Evolutionary conservation across 2,888 invertebrate species (phyloP).

Genomic region (Drosophila mulleri): DNA sequence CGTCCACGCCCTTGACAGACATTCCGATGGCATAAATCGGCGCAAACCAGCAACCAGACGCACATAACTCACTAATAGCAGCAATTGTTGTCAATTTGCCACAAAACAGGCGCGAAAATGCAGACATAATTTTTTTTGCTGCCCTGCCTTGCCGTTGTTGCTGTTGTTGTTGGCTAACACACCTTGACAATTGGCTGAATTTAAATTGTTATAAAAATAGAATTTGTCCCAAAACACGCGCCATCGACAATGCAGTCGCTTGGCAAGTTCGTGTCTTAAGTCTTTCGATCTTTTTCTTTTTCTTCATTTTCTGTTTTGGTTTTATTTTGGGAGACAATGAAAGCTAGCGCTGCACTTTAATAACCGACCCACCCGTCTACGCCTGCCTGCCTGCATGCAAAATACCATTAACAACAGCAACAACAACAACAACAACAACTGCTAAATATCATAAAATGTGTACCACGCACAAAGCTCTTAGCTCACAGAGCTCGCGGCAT

Average conservation of each 20-base stretch:
- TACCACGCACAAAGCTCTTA: slow-evolving; percentile 62
- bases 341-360: slow-evolving; percentile 70
- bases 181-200: slow-evolving; percentile 78
- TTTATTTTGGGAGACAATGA: slow-evolving; percentile 69
- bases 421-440: slow-evolving; percentile 52
- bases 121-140: slow-evolving; percentile 60
- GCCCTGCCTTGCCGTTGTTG: slow-evolving; percentile 40
- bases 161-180: slow-evolving; percentile 56
- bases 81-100: slow-evolving; percentile 81
- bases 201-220: slow-evolving; percentile 80
- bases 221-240: slow-evolving; percentile 81
- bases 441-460: slow-evolving; percentile 61
- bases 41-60: slow-evolving; percentile 35
- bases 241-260: slow-evolving; percentile 54
- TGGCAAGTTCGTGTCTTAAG: slow-evolving; percentile 77
- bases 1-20: slow-evolving; percentile 77
- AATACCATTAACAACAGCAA: slow-evolving; percentile 63
- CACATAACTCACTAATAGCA: slow-evolving; percentile 69
- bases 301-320: slow-evolving; percentile 17
- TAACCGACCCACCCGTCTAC: slow-evolving; percentile 27
- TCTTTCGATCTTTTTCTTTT: slow-evolving; percentile 65
- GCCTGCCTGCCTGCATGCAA: slow-evolving; percentile 59
- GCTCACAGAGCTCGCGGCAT: slow-evolving; percentile 30
- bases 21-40: slow-evolving; percentile 76
- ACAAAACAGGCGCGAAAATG: slow-evolving; percentile 81